A percentile compares a stretch with the other conserved stretches of the same genome.
Conservation (phyloP, 2,113 vertebrate genomes). For the Podocnemis expansa region DNA sequence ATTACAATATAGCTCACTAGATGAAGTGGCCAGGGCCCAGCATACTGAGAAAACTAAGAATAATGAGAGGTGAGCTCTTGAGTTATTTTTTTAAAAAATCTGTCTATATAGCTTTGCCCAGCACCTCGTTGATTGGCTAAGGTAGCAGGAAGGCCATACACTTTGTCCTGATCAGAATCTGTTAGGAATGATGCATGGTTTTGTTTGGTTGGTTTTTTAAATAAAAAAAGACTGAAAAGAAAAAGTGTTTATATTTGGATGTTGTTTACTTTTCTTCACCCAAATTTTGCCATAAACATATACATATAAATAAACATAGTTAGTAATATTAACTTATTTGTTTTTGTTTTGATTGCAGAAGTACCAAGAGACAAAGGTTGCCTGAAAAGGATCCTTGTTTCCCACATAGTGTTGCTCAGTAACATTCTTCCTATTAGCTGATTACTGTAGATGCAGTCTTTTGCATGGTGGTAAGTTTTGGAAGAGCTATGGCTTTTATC, state of each 20-base stretch:
- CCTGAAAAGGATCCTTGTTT: conserved; percentile 57
- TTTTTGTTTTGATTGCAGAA: conserved; percentile 46
- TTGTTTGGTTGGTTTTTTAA: not conserved
- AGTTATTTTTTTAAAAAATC: not conserved
- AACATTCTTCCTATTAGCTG: conserved; percentile 40
- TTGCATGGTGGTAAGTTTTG: not conserved
- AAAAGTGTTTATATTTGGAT: not conserved
- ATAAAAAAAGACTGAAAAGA: not conserved
- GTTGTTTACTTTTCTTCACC: not conserved
- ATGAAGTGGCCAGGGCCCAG: not conserved
- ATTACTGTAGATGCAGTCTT: conserved; percentile 19
- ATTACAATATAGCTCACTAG: not conserved
- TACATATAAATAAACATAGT: conserved; percentile 24
- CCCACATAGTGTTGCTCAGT: conserved; percentile 32
- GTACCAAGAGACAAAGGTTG: conserved; percentile 48
- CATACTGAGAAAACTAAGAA: not conserved
- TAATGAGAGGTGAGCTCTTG: not conserved
- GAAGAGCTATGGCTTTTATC: not conserved
- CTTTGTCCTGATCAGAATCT: not conserved
- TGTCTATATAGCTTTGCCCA: not conserved
- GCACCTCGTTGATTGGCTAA: not conserved
- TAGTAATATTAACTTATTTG: conserved; percentile 39
- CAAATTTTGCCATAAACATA: conserved; percentile 27
- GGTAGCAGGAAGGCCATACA: not conserved
- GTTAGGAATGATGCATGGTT: not conserved